These are phyloP conservation scores for Vidua chalybeata DNA, from an alignment of 2,113 vertebrate genomes.

Conservation along the genomic window DNA sequence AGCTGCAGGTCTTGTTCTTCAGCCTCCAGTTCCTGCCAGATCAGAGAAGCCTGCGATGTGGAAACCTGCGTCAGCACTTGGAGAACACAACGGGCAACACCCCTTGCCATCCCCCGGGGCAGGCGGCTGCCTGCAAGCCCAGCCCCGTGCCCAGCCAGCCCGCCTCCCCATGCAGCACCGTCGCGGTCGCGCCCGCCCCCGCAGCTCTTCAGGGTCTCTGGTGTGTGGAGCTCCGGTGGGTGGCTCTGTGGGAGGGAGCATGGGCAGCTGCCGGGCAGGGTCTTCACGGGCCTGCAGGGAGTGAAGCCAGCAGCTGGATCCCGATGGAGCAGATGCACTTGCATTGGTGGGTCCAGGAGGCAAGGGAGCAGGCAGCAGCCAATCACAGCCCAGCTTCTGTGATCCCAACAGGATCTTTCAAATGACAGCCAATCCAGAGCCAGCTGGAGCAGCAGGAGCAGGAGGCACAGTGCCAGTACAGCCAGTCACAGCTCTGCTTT, in stretches of 20 bases:
- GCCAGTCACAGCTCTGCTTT: conserved; percentile 29
- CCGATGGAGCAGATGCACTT: neutral
- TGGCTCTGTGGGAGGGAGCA: neutral
- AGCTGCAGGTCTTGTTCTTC: conserved; percentile 80
- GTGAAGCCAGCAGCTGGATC: neutral
- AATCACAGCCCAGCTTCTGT: neutral
- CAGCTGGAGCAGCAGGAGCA: neutral
- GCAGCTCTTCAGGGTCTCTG: neutral
- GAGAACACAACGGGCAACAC: conserved; percentile 61
- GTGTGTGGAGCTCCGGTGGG: neutral
- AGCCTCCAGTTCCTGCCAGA: conserved; percentile 99
- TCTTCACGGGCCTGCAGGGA: neutral
- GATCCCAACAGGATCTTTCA: conserved; percentile 1
- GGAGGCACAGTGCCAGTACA: neutral
- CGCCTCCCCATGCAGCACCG: conserved; percentile 49
- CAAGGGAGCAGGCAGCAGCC: neutral
- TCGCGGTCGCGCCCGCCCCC: neutral
- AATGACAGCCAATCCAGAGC: neutral
- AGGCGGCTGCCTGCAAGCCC: conserved; percentile 25
- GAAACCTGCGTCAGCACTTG: conserved; percentile 96
- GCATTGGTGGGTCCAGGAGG: neutral
- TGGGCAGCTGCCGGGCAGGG: neutral
- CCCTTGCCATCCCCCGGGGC: conserved; percentile 52
- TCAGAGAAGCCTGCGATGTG: conserved; percentile 99
- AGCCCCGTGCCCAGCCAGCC: conserved; percentile 58